phyloP scores from a whole-genome alignment of 2,888 invertebrate species.

The Fissipunctia ypsillon region DNA sequence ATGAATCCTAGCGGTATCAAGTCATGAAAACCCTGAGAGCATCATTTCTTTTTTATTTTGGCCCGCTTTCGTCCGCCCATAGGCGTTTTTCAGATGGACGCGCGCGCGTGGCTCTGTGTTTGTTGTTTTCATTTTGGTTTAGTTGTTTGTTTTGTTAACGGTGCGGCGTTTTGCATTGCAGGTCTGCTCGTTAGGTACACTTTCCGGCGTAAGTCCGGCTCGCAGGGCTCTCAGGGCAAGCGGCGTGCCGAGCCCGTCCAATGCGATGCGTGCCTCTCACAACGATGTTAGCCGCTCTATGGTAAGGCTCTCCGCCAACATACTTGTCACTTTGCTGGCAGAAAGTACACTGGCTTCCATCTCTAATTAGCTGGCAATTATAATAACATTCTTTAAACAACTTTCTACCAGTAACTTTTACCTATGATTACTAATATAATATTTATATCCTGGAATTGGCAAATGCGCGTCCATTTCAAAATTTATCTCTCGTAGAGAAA shows the following conservation, averaged over 20 bases:
- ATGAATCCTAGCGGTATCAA: conserved; percentile 83
- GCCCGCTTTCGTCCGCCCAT: conserved; percentile 87
- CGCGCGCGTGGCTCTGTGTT: conserved; percentile 84
- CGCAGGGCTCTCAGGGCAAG: conserved; percentile 89
- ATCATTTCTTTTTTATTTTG: conserved; percentile 83
- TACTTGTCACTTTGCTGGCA: conserved; percentile 76
- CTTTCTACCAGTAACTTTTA: conserved; percentile 73
- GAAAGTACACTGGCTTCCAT: conserved; percentile 70
- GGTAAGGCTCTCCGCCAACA: conserved; percentile 85
- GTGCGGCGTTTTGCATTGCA: conserved; percentile 90
- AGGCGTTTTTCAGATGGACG: conserved; percentile 89
- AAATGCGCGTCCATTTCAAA: conserved; percentile 84
- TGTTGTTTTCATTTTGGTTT: conserved; percentile 84
- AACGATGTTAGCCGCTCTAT: conserved; percentile 90
- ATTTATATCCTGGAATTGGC: conserved; percentile 72
- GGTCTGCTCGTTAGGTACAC: conserved; percentile 91
- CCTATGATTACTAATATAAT: conserved; percentile 50
- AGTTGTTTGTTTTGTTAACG: conserved; percentile 89
- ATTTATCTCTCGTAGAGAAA: conserved; percentile 73
- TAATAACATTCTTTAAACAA: conserved; percentile 33
- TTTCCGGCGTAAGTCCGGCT: conserved; percentile 91
- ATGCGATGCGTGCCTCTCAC: conserved; percentile 91
- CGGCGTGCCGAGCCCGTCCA: conserved; percentile 89
- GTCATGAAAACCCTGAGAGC: conserved; percentile 84
- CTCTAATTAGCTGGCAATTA: conserved; percentile 57